Conservation (phyloP, 2,797 vertebrate genomes). For the Chromis chromis region DNA sequence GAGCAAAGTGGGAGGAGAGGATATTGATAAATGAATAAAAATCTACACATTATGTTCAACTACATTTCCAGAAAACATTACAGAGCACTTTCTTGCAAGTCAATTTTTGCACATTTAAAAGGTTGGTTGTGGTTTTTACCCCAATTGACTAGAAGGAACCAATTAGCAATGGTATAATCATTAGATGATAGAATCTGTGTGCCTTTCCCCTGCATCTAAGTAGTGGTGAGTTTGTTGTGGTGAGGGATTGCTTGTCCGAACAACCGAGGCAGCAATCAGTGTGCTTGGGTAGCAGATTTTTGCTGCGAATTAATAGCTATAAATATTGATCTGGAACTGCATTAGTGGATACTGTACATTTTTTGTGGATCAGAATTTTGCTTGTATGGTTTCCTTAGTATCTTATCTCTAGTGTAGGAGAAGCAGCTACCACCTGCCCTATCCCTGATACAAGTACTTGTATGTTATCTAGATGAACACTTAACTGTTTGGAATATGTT, state of each 20-base stretch:
- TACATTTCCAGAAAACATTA: neutral
- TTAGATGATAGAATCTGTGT: too few species aligned
- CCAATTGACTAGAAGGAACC: neutral
- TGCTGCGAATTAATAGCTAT: neutral
- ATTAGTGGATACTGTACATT: neutral
- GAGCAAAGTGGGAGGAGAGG: neutral
- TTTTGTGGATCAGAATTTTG: neutral
- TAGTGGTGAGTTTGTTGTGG: too few species aligned
- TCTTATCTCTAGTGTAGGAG: neutral
- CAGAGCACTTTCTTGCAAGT: neutral
- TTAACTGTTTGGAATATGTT: neutral
- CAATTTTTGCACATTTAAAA: neutral
- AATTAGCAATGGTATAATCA: too few species aligned
- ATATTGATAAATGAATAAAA: conserved; percentile 35
- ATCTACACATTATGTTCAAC: conserved; percentile 1
- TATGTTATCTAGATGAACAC: too few species aligned
- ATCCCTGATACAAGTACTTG: too few species aligned
- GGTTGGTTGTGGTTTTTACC: neutral
- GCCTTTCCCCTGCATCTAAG: too few species aligned
- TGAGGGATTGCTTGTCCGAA: too few species aligned
- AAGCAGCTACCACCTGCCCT: neutral
- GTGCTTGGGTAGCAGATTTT: too few species aligned
- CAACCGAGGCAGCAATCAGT: too few species aligned
- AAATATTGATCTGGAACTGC: neutral
- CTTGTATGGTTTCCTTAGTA: neutral